A percentile compares a stretch with the other conserved stretches of the same genome.
These are phyloP conservation scores for Amiota mariae DNA, from an alignment of 2,888 invertebrate species.

Conservation along the genomic window DNA sequence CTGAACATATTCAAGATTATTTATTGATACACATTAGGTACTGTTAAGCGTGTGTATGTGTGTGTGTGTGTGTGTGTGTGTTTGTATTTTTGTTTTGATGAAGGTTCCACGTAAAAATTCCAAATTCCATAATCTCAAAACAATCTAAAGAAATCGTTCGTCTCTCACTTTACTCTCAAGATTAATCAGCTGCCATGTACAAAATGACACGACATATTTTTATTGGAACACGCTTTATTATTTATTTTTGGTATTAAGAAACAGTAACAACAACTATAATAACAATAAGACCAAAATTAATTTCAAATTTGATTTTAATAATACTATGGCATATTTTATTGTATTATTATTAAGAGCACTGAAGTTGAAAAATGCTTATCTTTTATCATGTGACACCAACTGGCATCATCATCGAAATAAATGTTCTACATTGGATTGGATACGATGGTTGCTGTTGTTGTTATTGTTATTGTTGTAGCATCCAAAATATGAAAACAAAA, in stretches of 20 bases:
- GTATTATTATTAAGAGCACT: too few species aligned
- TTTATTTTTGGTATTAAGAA: constrained; percentile 38
- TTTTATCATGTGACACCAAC: too few species aligned
- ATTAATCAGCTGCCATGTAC: constrained; percentile 66
- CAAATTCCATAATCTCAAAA: background rate
- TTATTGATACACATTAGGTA: background rate
- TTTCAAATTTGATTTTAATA: constrained; percentile 64
- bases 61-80: background rate
- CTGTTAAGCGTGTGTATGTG: too few species aligned
- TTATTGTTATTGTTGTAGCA: too few species aligned
- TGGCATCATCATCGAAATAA: too few species aligned
- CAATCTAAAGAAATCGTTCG: constrained; percentile 29
- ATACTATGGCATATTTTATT: constrained; percentile 29
- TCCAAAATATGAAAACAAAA: too few species aligned
- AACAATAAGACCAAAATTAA: constrained; percentile 48
- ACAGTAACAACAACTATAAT: constrained; percentile 2
- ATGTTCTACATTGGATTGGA: too few species aligned
- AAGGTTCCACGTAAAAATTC: background rate
- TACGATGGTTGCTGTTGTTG: too few species aligned
- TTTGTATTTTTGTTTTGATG: constrained; percentile 45
- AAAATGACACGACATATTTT: constrained; percentile 64
- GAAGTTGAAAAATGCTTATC: too few species aligned
- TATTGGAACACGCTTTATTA: constrained; percentile 17
- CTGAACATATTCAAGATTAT: constrained; percentile 45
- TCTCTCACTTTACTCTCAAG: constrained; percentile 40